A percentile compares a stretch with the other conserved stretches of the same genome.
Evolutionary conservation across 1,140 invertebrate species (phyloP).

Genomic region (Alviniconcha marisindica): DNA sequence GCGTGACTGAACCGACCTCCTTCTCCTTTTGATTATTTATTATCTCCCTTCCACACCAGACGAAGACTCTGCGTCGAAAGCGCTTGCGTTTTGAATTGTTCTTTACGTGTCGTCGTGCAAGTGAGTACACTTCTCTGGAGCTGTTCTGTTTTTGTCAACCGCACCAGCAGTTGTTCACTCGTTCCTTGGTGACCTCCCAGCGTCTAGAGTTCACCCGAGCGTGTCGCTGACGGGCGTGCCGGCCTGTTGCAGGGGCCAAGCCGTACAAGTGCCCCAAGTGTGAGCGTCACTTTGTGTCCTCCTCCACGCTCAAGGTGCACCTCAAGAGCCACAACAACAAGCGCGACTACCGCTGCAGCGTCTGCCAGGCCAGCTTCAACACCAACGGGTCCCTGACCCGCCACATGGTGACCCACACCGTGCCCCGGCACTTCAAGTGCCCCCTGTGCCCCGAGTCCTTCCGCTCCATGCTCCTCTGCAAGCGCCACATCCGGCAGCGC

Average conservation of each 20-base stretch:
- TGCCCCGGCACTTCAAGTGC: conserved; percentile 72
- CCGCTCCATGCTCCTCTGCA: conserved; percentile 75
- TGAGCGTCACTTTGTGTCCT: conserved; percentile 67
- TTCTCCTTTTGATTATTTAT: no score
- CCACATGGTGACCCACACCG: conserved; percentile 72
- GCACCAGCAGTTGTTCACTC: no score
- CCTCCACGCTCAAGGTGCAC: conserved; percentile 73
- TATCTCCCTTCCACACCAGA: no score
- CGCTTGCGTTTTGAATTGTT: no score
- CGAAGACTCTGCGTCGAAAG: no score
- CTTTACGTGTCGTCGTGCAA: no score
- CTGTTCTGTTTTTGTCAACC: no score
- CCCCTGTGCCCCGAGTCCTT: conserved; percentile 76
- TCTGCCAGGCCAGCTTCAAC: conserved; percentile 73
- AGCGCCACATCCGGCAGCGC: conserved; percentile 76
- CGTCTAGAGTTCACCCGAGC: no score
- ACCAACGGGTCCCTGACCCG: conserved; percentile 74
- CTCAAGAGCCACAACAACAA: conserved; percentile 67
- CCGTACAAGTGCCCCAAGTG: conserved; percentile 74
- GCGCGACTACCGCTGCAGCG: conserved; percentile 52
- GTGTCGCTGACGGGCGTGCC: no score
- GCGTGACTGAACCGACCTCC: no score
- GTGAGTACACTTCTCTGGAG: no score
- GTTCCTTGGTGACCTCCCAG: no score
- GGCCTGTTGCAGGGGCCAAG: conserved; percentile 65